These are phyloP conservation scores for Lucinisca nassula DNA, from an alignment of 2,888 invertebrate genomes.

Conservation along the genomic window DNA sequence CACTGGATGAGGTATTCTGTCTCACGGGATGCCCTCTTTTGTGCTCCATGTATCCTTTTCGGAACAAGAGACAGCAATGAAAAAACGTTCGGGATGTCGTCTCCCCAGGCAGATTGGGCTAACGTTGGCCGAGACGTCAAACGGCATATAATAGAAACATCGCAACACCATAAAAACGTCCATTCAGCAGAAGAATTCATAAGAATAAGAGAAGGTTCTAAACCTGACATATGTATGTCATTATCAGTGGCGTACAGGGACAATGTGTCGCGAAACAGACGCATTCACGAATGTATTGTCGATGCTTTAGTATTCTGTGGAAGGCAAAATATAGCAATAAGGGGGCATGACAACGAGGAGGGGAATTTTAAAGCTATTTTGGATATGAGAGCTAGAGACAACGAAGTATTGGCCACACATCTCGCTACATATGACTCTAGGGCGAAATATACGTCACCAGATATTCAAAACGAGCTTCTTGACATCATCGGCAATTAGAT, in stretches of 20 bases:
- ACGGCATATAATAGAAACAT: conserved; percentile 4
- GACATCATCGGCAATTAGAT: conserved; percentile 13
- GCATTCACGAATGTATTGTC: conserved; percentile 15
- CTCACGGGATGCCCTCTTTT: conserved; percentile 15
- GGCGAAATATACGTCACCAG: conserved; percentile 25
- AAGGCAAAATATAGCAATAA: conserved; percentile 22
- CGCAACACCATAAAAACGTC: background rate
- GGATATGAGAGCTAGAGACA: conserved; percentile 5
- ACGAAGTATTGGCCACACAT: background rate
- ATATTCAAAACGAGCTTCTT: conserved; percentile 34
- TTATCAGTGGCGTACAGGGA: background rate
- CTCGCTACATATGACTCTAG: background rate
- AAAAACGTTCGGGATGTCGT: background rate
- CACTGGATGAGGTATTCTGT: conserved; percentile 26
- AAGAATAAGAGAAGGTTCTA: background rate
- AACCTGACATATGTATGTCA: background rate
- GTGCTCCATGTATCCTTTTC: conserved; percentile 22
- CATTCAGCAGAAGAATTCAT: background rate
- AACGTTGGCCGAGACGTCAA: background rate
- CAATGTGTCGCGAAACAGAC: conserved; percentile 4
- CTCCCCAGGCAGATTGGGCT: background rate
- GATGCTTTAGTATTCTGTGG: conserved; percentile 36
- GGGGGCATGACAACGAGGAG: conserved; percentile 27
- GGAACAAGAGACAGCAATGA: background rate
- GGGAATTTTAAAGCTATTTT: conserved; percentile 19